Evolutionary conservation across 1,140 invertebrate genomes (phyloP), one percentile per base, ranked within the genome.

Genomic region (Halictus rubicundus): DNA sequence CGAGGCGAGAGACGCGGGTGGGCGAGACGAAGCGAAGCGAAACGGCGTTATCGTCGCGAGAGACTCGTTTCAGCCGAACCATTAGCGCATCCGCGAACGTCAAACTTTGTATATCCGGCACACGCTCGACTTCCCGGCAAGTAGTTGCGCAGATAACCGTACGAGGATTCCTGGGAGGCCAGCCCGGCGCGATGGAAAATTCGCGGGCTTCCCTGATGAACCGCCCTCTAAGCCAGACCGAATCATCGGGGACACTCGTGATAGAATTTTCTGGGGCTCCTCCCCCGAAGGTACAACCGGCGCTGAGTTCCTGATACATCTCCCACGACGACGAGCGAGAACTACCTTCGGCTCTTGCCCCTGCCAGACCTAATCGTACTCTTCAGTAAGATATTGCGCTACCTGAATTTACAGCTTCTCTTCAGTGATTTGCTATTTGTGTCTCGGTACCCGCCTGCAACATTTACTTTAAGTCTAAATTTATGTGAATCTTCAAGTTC

Each of bases 81-180:
- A 86, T 86, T 86, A 86, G 84, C 84, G 85, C 72, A 80, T 86
- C 72, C 73, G 68, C 65, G 71, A 80, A 81, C 85, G 80, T 85
- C 84, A 86, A 86, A 86, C 84, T 86, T 86, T 80, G 83, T 75
- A 76, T 86, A 86, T 85, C 80, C 80, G 72, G 65, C 65, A 65
- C 69, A 65, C 76, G 75, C 68, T 64, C 75, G 60, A 57, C 60
- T 78, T 72, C 76, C 60, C 37, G 37, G 37, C 46, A 65, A 57
- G 46, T 72, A 72, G 60, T 72, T 64, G 54, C 76, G n/a, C 32
- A 57, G 76, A 78, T 78, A 78, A 78, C 68, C 59, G 57, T n/a
- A 9, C 60, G 9, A 64, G 14, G 16, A 37, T 27, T 49, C 46
- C 37, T 12, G 46, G 27, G 8, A 19, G 49, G 49, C 23, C 37